A percentile compares a stretch with the other conserved stretches of the same genome.
These are phyloP conservation scores for Platalea minor DNA, from an alignment of 2,797 vertebrate species.

Conservation along the genomic window DNA sequence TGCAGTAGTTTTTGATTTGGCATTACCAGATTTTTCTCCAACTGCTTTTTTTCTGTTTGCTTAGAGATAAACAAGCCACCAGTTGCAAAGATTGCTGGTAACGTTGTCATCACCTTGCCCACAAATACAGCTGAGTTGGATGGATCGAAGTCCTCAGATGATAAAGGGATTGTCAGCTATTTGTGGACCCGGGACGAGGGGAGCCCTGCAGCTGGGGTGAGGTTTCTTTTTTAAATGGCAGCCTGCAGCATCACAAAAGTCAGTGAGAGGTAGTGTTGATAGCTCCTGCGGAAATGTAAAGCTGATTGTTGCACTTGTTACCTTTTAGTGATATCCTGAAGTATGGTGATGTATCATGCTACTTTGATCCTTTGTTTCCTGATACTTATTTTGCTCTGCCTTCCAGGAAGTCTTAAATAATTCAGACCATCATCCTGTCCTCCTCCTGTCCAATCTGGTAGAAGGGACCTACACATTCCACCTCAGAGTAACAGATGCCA, in stretches of 20 bases:
- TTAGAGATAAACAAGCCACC: constrained; percentile 91
- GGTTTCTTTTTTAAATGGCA: not conserved
- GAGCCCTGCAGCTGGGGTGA: constrained; percentile 95
- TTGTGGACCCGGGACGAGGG: constrained; percentile 89
- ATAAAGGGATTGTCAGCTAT: constrained; percentile 89
- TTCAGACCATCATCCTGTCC: constrained; percentile 91
- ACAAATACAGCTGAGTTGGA: constrained; percentile 84
- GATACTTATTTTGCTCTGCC: not conserved
- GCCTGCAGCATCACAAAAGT: not conserved
- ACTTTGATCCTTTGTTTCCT: not conserved
- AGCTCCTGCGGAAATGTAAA: not conserved
- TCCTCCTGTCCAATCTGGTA: constrained; percentile 93
- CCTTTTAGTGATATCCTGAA: not conserved
- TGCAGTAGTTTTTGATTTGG: not conserved
- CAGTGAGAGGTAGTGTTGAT: not conserved
- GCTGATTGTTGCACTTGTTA: not conserved
- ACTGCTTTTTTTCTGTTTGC: constrained; percentile 31
- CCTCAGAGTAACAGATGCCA: constrained; percentile 90
- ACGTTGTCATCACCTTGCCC: constrained; percentile 84
- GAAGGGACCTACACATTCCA: constrained; percentile 93
- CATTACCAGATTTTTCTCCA: not conserved
- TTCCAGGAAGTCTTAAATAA: constrained; percentile 92
- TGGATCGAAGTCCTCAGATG: constrained; percentile 90
- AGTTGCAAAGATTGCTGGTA: constrained; percentile 83
- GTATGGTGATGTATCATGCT: not conserved